These are phyloP conservation scores for Mormyrops attenuatus DNA, from an alignment of 2,797 vertebrate genomes.

Conservation along the genomic window DNA sequence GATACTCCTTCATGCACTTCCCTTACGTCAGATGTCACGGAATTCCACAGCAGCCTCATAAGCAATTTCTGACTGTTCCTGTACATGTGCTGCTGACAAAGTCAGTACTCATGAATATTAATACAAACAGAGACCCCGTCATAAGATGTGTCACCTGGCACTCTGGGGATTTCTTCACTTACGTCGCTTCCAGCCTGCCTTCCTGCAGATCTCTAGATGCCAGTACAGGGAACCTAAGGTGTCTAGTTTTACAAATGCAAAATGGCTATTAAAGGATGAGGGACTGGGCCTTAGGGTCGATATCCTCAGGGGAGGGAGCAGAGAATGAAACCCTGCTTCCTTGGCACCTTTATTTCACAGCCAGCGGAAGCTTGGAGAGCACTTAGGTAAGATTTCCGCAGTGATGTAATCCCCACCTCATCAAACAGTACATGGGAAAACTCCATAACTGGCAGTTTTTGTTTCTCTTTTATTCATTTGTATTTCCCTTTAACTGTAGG, in stretches of 20 bases:
- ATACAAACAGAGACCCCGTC: not conserved
- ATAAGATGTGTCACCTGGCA: not conserved
- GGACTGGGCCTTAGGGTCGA: not conserved
- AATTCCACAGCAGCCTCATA: not conserved
- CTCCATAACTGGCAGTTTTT: not conserved
- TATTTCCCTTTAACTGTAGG: not conserved
- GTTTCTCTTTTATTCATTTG: not conserved
- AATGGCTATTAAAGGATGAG: not conserved
- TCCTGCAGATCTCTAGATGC: not conserved
- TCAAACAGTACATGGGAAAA: not conserved
- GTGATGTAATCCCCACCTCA: not conserved
- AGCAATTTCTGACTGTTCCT: not conserved
- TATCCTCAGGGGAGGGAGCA: not conserved
- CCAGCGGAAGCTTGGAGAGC: not conserved
- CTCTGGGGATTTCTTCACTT: not conserved
- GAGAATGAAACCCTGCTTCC: not conserved
- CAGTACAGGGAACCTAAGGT: not conserved
- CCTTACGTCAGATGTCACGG: not conserved
- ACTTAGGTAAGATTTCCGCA: not conserved
- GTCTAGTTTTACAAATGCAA: not conserved
- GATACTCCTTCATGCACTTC: not conserved
- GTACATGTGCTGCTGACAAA: not conserved
- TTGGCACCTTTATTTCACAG: not conserved
- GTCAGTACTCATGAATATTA: not conserved
- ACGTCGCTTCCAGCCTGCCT: not conserved